Conservation (phyloP, 1,140 invertebrate genomes). For the Trichonephila inaurata region DNA sequence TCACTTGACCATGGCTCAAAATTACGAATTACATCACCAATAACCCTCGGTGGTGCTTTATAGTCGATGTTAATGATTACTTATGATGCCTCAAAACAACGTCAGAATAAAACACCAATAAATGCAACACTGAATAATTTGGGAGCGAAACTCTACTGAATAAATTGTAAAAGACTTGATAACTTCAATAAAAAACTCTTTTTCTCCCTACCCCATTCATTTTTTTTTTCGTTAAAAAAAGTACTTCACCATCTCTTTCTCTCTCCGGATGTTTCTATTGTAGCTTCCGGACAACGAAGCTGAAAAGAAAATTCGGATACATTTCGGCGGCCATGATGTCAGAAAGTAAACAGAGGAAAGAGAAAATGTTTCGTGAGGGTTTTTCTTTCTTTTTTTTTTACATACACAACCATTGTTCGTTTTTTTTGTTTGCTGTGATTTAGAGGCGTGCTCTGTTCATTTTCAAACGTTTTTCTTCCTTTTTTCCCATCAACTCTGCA, state of each 20-base stretch:
- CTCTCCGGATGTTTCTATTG: not conserved
- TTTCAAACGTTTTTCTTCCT: not conserved
- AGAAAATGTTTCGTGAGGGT: not conserved
- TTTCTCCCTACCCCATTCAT: not conserved
- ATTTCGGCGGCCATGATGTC: conserved; percentile 23
- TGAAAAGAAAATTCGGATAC: not conserved
- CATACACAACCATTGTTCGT: not conserved
- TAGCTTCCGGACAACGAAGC: conserved; percentile 4
- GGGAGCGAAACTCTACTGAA: too few species aligned
- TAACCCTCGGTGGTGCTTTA: too few species aligned
- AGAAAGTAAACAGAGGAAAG: conserved; percentile 18
- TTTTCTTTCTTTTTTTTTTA: not conserved
- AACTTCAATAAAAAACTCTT: not conserved
- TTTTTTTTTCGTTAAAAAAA: not conserved
- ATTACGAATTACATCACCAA: too few species aligned
- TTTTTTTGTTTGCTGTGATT: conserved; percentile 22
- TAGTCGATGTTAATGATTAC: too few species aligned
- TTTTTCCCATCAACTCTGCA: not conserved
- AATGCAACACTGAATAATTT: too few species aligned
- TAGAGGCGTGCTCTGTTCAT: not conserved
- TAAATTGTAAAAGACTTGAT: too few species aligned
- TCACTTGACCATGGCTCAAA: too few species aligned
- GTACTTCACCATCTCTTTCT: not conserved
- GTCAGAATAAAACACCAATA: too few species aligned
- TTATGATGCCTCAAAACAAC: too few species aligned